phyloP scores from a whole-genome alignment of 2,888 invertebrate genomes.

The Acleris holmiana region DNA sequence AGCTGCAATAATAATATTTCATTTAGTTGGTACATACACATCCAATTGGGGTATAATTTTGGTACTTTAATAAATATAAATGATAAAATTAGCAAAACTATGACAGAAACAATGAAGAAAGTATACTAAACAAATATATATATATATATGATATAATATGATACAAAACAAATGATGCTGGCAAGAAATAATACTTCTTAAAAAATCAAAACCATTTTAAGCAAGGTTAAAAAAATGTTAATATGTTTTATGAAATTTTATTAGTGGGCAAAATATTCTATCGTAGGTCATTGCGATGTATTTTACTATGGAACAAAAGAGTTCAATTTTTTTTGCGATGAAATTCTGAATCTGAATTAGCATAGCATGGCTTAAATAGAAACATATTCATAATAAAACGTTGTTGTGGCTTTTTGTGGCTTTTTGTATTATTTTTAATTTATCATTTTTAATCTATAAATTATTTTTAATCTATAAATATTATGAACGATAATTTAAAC shows the following conservation, averaged over 20 bases:
- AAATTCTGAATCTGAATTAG: no score
- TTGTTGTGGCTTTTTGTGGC: no score
- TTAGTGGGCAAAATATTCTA: neutral
- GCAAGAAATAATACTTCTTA: neutral
- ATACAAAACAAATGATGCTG: neutral
- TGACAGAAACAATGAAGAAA: neutral
- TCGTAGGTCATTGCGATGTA: no score
- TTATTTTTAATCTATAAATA: no score
- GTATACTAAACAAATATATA: neutral
- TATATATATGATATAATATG: no score
- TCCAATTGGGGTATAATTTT: slow-evolving; percentile 17
- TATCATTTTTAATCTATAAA: no score
- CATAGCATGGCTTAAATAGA: no score
- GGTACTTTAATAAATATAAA: slow-evolving; percentile 8
- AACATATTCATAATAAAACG: no score
- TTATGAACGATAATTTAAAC: no score
- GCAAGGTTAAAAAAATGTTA: neutral
- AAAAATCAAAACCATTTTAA: neutral
- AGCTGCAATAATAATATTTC: slow-evolving; percentile 76
- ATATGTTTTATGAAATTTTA: neutral
- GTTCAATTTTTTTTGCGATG: no score
- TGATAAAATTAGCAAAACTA: neutral
- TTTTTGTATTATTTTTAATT: no score
- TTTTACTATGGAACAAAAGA: no score
- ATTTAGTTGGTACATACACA: slow-evolving; percentile 63